Evolutionary conservation across 1,140 invertebrate genomes (phyloP), one percentile per base, ranked within the genome.

Genomic region (Papilio polytes): DNA sequence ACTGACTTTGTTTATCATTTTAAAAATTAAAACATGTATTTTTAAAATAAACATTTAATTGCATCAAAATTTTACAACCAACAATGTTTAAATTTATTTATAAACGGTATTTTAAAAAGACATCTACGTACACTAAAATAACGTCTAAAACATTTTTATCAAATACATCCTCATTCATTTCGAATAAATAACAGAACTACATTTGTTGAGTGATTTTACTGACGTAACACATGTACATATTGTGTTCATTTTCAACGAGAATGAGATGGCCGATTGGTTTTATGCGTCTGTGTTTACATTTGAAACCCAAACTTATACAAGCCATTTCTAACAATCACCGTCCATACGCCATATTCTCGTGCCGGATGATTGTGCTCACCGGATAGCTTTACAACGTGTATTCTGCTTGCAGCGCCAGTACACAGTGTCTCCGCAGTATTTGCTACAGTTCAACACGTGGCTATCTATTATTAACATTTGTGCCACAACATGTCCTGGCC

Each of bases 391-490:
- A 56, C 86, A 87, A 26, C 26, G 26, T n/a, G 20, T 74, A 8
- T 72, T 59, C 2, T 44, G 46, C 10, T 81, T 83, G 22, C 83
- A 87, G 22, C 77, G 80, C 86, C 85, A 87, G 48, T 78, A 81
- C 53, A 74, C 78, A 3, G 82, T 77, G 4, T 36, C 53, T 44
- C 81, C 66, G n/a, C 15, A 74, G 31, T 76, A 80, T 51, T 80
- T 78, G 18, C 80, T 74, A 44, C 80, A 83, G 66, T 80, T 84
- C 56, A 86, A 85, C 0, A 82, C 80, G 46, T 85, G 85, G 7
- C 85, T 84, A 41, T 82, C 63, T 0, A 86, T 20, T 7, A 88
- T 78, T 0, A 85, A 66, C 12, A 0, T 78, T 48, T 56, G 80
- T 84, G 1, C 87, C 87, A 2, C 72, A 56, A 12, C 20, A 22